phyloP scores from a whole-genome alignment of 2,113 vertebrate species.

The Corythaixoides concolor region DNA sequence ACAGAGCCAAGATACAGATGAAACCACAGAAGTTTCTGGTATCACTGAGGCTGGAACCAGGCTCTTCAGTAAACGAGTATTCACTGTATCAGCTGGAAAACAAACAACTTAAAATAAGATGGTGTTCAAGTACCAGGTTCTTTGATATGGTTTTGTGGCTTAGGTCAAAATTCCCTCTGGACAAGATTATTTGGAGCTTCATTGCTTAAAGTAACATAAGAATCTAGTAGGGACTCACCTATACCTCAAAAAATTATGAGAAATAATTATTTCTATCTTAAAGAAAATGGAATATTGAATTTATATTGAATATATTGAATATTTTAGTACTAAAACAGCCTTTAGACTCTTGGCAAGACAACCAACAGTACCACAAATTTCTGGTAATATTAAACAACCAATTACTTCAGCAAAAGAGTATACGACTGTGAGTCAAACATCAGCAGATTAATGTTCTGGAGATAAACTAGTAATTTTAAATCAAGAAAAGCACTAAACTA shows the following conservation, averaged over 20 bases:
- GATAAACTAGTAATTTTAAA: neutral
- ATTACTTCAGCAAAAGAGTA: neutral
- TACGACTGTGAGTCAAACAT: neutral
- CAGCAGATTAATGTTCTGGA: neutral
- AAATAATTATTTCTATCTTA: neutral
- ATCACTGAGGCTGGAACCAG: constrained; percentile 85
- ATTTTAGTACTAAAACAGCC: neutral
- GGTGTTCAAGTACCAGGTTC: neutral
- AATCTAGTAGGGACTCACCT: neutral
- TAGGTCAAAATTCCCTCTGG: neutral
- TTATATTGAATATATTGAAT: too few relatives aligned
- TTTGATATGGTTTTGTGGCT: neutral
- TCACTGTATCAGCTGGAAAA: constrained; percentile 75
- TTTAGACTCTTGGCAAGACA: neutral
- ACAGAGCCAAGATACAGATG: constrained; percentile 85
- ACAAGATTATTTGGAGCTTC: neutral
- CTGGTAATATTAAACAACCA: neutral
- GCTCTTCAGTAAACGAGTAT: constrained; percentile 83
- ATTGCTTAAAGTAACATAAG: neutral
- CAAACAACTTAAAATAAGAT: neutral
- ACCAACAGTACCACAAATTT: neutral
- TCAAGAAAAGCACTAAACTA: neutral
- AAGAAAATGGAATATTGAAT: neutral
- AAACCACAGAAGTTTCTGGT: constrained; percentile 81
- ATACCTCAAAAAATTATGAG: neutral